Conservation (phyloP, 2,113 vertebrate species). For the Tychaedon coryphoeus region DNA sequence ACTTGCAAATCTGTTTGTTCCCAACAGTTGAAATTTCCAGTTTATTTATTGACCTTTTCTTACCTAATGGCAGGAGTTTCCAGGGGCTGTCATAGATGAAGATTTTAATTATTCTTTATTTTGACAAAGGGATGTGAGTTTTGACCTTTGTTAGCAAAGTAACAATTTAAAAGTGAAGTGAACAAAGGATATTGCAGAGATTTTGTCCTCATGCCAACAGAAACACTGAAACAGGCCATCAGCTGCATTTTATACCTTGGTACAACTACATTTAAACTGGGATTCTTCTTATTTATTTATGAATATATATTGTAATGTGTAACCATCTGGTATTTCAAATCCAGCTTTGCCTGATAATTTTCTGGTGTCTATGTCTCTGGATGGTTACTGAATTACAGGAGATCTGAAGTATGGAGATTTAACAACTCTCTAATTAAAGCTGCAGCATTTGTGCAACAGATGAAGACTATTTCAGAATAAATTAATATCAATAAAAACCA, state of each 20-base stretch:
- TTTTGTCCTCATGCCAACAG: not conserved
- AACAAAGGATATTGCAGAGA: not conserved
- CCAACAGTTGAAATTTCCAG: not conserved
- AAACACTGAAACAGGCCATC: not conserved
- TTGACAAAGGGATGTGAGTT: not conserved
- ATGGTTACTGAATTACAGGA: conserved; percentile 62
- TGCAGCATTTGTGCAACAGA: conserved; percentile 70
- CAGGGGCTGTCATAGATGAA: not conserved
- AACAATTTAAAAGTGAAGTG: not conserved
- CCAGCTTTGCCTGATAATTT: conserved; percentile 59
- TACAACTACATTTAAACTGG: conserved; percentile 14
- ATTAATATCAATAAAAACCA: conserved; percentile 76
- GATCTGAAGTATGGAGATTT: conserved; percentile 73
- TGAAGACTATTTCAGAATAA: conserved; percentile 76
- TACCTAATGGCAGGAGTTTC: not conserved
- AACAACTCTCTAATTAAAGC: conserved; percentile 74
- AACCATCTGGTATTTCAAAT: conserved; percentile 66
- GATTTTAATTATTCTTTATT: not conserved
- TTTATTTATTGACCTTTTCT: not conserved
- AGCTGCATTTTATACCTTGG: not conserved
- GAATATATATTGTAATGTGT: conserved; percentile 18
- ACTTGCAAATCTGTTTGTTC: not conserved
- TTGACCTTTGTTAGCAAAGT: not conserved
- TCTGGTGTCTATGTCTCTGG: conserved; percentile 59
- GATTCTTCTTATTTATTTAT: conserved; percentile 46